These are phyloP conservation scores for Meloidogyne hapla DNA, from an alignment of 1,140 invertebrate species.

Conservation along the genomic window DNA sequence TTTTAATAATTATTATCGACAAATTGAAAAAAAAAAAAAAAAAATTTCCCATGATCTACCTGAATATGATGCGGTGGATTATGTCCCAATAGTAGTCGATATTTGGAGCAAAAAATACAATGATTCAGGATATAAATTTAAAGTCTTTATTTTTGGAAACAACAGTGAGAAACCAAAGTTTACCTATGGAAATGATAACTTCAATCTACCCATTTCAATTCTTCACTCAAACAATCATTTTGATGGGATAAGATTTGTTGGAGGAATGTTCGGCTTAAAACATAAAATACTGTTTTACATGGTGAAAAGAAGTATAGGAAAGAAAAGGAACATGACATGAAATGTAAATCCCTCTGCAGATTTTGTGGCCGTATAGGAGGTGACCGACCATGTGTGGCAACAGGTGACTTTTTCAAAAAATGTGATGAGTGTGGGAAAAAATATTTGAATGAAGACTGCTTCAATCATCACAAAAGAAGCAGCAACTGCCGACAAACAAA, in stretches of 20 bases:
- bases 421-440: constrained; percentile 5
- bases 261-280: background rate
- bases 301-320: background rate
- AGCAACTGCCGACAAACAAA: background rate
- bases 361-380: background rate
- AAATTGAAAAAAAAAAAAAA: too few relatives aligned
- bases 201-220: background rate
- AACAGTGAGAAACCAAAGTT: background rate
- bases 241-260: background rate
- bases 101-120: background rate
- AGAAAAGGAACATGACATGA: background rate
- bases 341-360: background rate
- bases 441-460: background rate
- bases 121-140: background rate
- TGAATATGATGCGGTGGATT: background rate
- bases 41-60: background rate
- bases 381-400: background rate
- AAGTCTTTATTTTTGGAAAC: constrained; percentile 6
- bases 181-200: background rate
- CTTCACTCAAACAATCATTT: background rate
- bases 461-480: background rate
- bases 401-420: too few relatives aligned
- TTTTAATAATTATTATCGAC: too few relatives aligned
- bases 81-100: background rate
- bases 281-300: background rate